phyloP scores from a whole-genome alignment of 2,888 invertebrate genomes.

The Julus scanicus region DNA sequence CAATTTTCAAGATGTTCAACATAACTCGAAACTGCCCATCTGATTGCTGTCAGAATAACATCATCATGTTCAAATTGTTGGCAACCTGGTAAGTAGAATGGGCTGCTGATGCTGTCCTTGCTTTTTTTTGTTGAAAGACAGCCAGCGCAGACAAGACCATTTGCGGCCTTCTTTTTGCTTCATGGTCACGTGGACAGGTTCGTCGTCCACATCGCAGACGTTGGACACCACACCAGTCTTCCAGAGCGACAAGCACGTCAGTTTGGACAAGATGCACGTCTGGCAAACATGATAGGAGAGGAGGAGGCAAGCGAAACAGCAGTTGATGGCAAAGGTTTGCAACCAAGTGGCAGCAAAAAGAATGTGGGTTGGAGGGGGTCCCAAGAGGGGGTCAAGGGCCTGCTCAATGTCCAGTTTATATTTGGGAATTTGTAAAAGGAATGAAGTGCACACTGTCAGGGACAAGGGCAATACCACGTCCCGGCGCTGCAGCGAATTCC shows the following conservation, averaged over 20 bases:
- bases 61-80: not conserved
- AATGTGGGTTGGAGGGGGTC: not conserved
- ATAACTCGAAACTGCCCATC: too few species aligned
- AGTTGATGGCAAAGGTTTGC: conserved; percentile 53
- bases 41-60: not conserved
- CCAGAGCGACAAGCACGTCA: not conserved
- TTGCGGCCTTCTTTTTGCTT: not conserved
- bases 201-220: not conserved
- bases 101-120: not conserved
- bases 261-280: conserved; percentile 1
- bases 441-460: conserved; percentile 30
- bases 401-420: conserved; percentile 44
- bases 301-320: conserved; percentile 44
- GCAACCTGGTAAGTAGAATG: conserved; percentile 1
- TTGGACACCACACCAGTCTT: not conserved
- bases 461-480: conserved; percentile 49
- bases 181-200: not conserved
- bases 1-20: too few species aligned
- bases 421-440: conserved; percentile 47
- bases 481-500: conserved; percentile 40
- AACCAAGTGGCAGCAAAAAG: conserved; percentile 45
- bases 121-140: conserved; percentile 6
- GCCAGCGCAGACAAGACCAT: not conserved
- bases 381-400: conserved; percentile 38
- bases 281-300: conserved; percentile 23